phyloP scores from a whole-genome alignment of 1,140 invertebrate genomes.

The Drosophila funebris region DNA sequence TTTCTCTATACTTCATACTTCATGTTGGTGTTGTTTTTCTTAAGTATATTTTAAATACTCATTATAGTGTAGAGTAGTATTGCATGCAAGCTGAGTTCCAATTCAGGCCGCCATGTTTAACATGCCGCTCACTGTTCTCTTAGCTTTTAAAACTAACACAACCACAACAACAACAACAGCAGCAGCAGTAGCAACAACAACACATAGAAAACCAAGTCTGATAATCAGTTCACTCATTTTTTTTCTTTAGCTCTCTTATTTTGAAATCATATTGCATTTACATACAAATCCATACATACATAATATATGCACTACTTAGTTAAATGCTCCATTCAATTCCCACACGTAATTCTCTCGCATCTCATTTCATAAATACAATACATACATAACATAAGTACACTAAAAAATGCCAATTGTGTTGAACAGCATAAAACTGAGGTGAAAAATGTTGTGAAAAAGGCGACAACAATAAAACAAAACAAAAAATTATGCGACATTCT shows the following conservation, averaged over 20 bases:
- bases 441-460: too few species aligned
- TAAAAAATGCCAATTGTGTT: constrained; percentile 13
- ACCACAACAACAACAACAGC: neutral
- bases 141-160: neutral
- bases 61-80: neutral
- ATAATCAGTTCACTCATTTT: neutral
- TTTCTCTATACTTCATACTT: neutral
- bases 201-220: neutral
- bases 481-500: constrained; percentile 15
- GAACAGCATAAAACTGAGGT: constrained; percentile 16
- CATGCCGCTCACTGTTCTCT: neutral
- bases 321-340: neutral
- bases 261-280: neutral
- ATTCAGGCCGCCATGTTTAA: neutral
- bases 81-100: neutral
- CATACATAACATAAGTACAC: constrained; percentile 13
- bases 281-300: too few species aligned
- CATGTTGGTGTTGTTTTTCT: neutral
- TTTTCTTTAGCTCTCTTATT: neutral
- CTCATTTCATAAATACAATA: constrained; percentile 1
- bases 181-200: neutral
- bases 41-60: neutral
- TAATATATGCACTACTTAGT: neutral
- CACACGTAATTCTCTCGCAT: neutral
- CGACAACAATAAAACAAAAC: too few species aligned